These are phyloP conservation scores for Sarotherodon lohbergeri DNA, from an alignment of 2,113 vertebrate species.

Conservation along the genomic window DNA sequence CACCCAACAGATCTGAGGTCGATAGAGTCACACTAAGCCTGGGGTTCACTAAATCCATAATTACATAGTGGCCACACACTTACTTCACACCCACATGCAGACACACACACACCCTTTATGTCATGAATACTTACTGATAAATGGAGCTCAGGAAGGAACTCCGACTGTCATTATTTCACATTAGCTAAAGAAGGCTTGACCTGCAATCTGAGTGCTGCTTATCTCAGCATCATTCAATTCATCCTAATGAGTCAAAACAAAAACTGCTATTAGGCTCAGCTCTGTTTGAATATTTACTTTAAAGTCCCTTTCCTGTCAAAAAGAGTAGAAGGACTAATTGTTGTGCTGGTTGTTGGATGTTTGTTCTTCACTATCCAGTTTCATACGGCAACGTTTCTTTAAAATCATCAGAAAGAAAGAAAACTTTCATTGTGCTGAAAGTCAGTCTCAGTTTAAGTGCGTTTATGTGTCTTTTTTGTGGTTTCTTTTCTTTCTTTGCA, in stretches of 20 bases:
- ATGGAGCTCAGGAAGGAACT: not conserved
- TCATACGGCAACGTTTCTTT: not conserved
- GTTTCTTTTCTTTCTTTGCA: not conserved
- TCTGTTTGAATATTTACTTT: not conserved
- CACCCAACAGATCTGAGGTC: slow-evolving; percentile 40
- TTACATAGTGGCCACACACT: slow-evolving; percentile 22
- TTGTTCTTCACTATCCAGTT: not conserved
- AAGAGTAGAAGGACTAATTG: not conserved
- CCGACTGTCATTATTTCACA: not conserved
- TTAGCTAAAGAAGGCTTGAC: not conserved
- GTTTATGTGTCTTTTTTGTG: not conserved
- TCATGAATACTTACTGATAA: not conserved
- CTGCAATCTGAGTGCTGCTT: not conserved
- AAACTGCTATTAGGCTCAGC: not conserved
- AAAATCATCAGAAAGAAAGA: not conserved
- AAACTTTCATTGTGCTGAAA: not conserved
- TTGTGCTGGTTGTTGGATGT: not conserved
- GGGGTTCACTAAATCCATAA: slow-evolving; percentile 46
- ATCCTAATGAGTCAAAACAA: not conserved
- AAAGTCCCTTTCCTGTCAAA: not conserved
- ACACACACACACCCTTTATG: not conserved
- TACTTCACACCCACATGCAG: not conserved
- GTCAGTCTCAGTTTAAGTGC: not conserved
- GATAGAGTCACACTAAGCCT: slow-evolving; percentile 38
- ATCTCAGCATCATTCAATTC: not conserved